Conservation (phyloP, 2,797 vertebrate genomes). For the Argyrosomus regius region DNA sequence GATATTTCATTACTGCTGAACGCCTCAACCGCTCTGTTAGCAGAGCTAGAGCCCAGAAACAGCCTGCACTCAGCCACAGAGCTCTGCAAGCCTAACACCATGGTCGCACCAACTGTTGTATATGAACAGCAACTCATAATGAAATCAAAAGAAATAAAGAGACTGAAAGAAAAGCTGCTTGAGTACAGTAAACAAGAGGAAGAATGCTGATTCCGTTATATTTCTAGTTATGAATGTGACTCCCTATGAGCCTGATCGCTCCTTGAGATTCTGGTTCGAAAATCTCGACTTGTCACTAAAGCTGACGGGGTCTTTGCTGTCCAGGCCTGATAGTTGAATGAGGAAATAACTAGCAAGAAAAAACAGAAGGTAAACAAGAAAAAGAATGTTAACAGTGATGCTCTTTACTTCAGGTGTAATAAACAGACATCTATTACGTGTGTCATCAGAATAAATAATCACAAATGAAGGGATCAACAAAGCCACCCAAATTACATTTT, state of each 20-base stretch:
- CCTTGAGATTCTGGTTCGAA: neutral
- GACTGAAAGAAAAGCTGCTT: neutral
- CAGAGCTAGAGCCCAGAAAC: neutral
- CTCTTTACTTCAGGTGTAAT: neutral
- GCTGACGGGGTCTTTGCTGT: neutral
- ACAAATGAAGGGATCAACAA: constrained; percentile 9
- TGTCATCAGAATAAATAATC: constrained; percentile 19
- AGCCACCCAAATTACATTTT: constrained; percentile 18
- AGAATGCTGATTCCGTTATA: neutral
- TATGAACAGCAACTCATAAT: neutral
- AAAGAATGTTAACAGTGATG: neutral
- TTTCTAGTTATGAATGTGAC: neutral
- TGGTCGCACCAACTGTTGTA: neutral
- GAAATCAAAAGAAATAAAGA: neutral
- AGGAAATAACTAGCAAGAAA: neutral
- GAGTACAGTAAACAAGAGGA: neutral
- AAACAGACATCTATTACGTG: neutral
- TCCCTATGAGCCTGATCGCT: neutral
- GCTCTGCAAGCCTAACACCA: neutral
- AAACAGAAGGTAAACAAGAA: neutral
- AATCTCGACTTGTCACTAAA: neutral
- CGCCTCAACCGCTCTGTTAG: neutral
- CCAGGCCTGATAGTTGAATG: neutral
- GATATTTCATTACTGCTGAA: neutral
- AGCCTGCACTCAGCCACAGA: neutral